Conservation (phyloP, 1,140 invertebrate species). For the Drosophila malerkotliana region DNA sequence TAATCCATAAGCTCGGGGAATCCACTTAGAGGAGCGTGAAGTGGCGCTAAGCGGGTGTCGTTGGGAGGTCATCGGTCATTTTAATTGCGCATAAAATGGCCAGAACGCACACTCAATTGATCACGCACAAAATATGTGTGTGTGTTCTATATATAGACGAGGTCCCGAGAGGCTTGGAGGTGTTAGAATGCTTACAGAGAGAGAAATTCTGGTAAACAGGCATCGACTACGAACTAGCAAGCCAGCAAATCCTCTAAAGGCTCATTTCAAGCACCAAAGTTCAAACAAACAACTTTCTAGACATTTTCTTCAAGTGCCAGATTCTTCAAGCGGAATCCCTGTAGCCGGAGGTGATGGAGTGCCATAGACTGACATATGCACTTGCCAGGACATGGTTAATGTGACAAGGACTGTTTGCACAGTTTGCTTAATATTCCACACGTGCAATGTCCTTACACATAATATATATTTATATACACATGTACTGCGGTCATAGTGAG, state of each 20-base stretch:
- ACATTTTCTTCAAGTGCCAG: background rate
- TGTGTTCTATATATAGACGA: conserved; percentile 15
- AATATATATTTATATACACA: conserved; percentile 5
- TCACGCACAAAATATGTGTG: conserved; percentile 27
- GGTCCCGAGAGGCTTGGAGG: background rate
- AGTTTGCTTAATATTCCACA: conserved; percentile 63
- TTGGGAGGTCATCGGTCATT: conserved; percentile 61
- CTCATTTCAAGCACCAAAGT: too few relatives aligned
- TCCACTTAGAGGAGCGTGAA: conserved; percentile 27
- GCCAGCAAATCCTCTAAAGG: too few relatives aligned
- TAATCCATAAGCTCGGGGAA: conserved; percentile 35
- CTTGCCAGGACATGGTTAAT: conserved; percentile 58
- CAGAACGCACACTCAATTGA: conserved; percentile 31
- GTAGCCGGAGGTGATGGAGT: conserved; percentile 20
- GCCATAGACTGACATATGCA: conserved; percentile 44
- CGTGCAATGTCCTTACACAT: conserved; percentile 38
- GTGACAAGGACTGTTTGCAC: conserved; percentile 53
- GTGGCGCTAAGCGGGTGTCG: conserved; percentile 26
- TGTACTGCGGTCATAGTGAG: conserved; percentile 42
- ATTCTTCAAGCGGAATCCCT: background rate
- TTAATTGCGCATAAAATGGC: conserved; percentile 70
- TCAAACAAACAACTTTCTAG: too few relatives aligned
- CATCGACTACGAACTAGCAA: too few relatives aligned
- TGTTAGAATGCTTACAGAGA: conserved; percentile 5
- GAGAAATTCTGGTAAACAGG: background rate